Evolutionary conservation across 2,888 invertebrate genomes (phyloP), one percentile per base, ranked within the genome.

Genomic region (Rhabditoides inermis): DNA sequence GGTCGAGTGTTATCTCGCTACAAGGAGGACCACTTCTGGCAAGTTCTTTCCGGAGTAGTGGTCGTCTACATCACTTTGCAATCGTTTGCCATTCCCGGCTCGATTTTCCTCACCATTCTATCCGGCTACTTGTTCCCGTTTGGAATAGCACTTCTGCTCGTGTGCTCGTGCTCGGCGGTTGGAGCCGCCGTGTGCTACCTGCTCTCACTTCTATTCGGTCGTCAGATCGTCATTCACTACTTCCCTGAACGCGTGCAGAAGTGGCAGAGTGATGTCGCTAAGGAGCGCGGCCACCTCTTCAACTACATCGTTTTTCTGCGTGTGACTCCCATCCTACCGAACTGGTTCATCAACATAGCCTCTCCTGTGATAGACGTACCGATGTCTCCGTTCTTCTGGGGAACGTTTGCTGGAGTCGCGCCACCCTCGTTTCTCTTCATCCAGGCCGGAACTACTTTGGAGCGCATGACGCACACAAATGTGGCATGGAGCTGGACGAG

Each of bases 41-140:
- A 57, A 1, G 61, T 98, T 51, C 82, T 95, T 77, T 82, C 84
- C 66, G 92, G 88, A 70, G 86, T 92, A 60, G 87, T 89, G 72
- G 81, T 88, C 66, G 85, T 87, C 15, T 98, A 95, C 78, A 87
- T 98, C 80, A 91, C 90, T 79, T 83, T 98, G 76, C 98, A 98
- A 84, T 90, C 95, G 58, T 98, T 98, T 82, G 95, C 95, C 73
- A 98, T 98, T 81, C 98, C 98, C 59, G 98, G 98, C 62, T 95
- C 95, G 18, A 85, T 98, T 76, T 98, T 95, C 77, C 82, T 98
- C 50, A 95, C 94, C 61, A 91, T 98, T 70, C 82, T 98, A 49
- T 90, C 91, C 58, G 98, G 98, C 60, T 98, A 92, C 78, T 81
- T 98, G 37, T 98, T 94, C 77, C 88, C 90, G 55, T 95, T 95